Base-by-base conservation (phyloP, 2,113 vertebrate species). In the Otolemur garnettii region DNA sequence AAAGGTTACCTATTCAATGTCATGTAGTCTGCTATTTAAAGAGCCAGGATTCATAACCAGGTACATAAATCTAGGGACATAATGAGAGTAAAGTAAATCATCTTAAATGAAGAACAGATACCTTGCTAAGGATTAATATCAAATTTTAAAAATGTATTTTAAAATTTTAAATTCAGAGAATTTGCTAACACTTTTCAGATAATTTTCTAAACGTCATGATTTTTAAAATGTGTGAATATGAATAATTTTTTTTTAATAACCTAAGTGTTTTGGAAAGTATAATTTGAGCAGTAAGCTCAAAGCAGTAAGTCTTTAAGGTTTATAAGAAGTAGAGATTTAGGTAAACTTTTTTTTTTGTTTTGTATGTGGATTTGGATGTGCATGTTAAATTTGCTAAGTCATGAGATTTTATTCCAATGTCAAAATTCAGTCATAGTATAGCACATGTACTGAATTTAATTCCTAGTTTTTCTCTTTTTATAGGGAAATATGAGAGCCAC, bases 401-500 rank as follows among this genome's bases (percentile, higher is more conserved):
- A 12, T 38, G 15, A 64, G 5, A 18, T 87, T 94, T 91, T 78
- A 72, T 53, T 82, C 38, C 12, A 24, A 14, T 81, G 30, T 83
- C 62, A 77, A 14, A 90, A 92, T 93, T 66, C 12, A 94, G 0
- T 68, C 50, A 38, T 10, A 72, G 0, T 45, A 18, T 68, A 78
- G 5, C 15, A 60, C 71, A 22, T 68, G 2, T 50, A 33, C 62
- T 33, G 28, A 84, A 45, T 81, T 77, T 82, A 68, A 89, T 89
- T 72, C 78, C 74, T 75, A 28, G 55, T 87, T 69, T 95, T 69
- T 79, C 21, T 95, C 95, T 66, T 96, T 91, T 69, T 95, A 2
- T 90, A 99, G 99, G 99, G 75, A 99, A 99, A 97, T 99, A 99
- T 1, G 99, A 99, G 98, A 99, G 99, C 97, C 99, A 99, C 96